A percentile compares a stretch with the other conserved stretches of the same genome.
Conservation (phyloP, 2,797 vertebrate species). For the Poecilia picta region DNA sequence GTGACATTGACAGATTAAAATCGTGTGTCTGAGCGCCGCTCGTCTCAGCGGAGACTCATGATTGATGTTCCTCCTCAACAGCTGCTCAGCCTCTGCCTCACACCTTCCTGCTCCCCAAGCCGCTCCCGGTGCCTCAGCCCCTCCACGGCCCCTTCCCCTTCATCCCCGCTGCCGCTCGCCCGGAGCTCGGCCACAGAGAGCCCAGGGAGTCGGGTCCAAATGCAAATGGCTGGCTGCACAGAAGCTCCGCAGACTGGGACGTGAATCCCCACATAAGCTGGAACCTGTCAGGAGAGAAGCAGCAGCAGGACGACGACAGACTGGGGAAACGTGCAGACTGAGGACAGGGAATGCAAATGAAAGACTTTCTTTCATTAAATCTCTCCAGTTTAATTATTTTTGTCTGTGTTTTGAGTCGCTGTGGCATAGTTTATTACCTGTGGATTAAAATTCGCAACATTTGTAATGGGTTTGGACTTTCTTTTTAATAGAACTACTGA, state of each 20-base stretch:
- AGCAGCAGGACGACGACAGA: conserved; percentile 39
- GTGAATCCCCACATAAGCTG: conserved; percentile 43
- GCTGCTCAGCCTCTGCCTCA: conserved; percentile 61
- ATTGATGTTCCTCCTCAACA: conserved; percentile 50
- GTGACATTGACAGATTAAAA: conserved; percentile 5
- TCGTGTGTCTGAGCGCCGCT: conserved; percentile 6
- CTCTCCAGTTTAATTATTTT: conserved; percentile 13
- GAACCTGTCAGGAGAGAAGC: conserved; percentile 40
- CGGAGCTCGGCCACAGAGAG: conserved; percentile 52
- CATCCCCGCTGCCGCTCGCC: conserved; percentile 41
- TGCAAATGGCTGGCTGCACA: conserved; percentile 45
- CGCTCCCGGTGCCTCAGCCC: conserved; percentile 52
- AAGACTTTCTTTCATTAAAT: conserved; percentile 28
- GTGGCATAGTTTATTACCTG: conserved; percentile 37
- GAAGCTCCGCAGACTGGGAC: conserved; percentile 56
- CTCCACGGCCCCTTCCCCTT: conserved; percentile 58
- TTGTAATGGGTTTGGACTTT: conserved; percentile 34
- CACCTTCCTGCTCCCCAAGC: conserved; percentile 73
- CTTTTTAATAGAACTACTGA: conserved; percentile 27
- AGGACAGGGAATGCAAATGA: conserved; percentile 32
- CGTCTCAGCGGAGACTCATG: neutral
- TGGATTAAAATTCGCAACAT: conserved; percentile 15
- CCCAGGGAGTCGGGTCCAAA: conserved; percentile 38
- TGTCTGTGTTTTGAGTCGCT: conserved; percentile 3
- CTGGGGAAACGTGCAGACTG: conserved; percentile 29